Evolutionary conservation across 2,113 vertebrate species (phyloP), one percentile per base, ranked within the genome.

Genomic region (Trinectes maculatus): DNA sequence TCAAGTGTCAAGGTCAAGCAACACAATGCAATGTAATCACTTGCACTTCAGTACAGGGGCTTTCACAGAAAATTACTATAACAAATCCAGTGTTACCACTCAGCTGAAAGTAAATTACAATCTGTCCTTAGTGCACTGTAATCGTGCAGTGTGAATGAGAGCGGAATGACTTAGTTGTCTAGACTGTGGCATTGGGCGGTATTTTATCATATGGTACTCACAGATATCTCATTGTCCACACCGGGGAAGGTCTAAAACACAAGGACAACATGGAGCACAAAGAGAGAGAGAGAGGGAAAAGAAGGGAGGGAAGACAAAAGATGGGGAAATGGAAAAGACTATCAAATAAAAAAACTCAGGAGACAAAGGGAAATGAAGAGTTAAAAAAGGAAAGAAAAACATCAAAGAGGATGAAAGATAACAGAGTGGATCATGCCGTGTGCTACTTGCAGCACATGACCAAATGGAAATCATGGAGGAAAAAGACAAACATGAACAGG

Each of bases 221-320:
- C 93, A 92, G 92, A 93, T 75, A 93, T 91, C 67, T 93, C 90
- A 92, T 81, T 91, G 92, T 93, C 92, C 92, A 93, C 92, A 91
- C 90, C 91, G 71, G 92, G 92, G 89, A 77, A 90, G 87, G 87
- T 93, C 93, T 94, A 93, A 82, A 90, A 90, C 91, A 93, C 82
- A 89, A 73, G 76, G 87, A 90, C 85, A 92, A 77, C 84, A 87
- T 85, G 88, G 85, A 84, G 58, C 76, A 86, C 82, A 84, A 5
- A 36, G 16, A 57, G 33, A 25, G 52, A 29, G 60, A 36, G 37
- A 44, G 49, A 28, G 56, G 60, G 67, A 62, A 52, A 47, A n/a
- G 46, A 43, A 29, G 56, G 67, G 70, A 62, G 59, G 67, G 66
- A 63, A 22, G 47, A 87, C 73, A 89, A 76, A 72, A 76, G 75